Base-by-base conservation (phyloP, 2,113 vertebrate species). In the Podilymbus podiceps region DNA sequence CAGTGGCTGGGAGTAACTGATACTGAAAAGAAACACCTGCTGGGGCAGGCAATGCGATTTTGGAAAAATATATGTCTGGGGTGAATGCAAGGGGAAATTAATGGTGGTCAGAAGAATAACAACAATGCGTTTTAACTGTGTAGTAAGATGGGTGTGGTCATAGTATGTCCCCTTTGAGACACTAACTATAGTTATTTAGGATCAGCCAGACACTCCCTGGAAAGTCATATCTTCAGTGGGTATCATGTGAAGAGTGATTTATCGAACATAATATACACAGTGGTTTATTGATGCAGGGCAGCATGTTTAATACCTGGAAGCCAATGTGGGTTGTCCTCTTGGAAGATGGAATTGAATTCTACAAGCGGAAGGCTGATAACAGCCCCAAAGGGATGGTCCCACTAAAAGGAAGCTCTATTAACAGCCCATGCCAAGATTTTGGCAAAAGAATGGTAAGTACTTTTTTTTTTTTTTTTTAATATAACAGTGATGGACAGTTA, bases 301-400 rank as follows among this genome's bases (percentile, higher is more conserved):
- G 98, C 4, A 67, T 99, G 96, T 98, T 99, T 90, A 99, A 99
- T 90, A 98, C 98, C 75, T 99, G 99, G 99, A 99, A 98, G 77
- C 98, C 98, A 0, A 98, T 99, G 98, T 99, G 99, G 99, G 98
- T 99, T 6, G 98, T 99, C 63, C 94, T 99, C 55, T 98, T 99
- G 78, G 99, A 99, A 79, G 99, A 99, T 33, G 99, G 98, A 44
- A 91, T 99, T 86, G 99, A 99, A 90, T 99, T 99, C 98, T 99
- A 99, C 92, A 99, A 99, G 95, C 98, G 99, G 97, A 99, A 99
- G 97, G 98, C 98, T 46, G 99, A 99, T 89, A 98, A 73, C 50
- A 99, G 97, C 64, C 98, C 99, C 46, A 99, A 99, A 98, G 99
- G 99, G 75, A 99, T 99, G 99, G 98, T 99, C 71, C 99, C 99